These are phyloP conservation scores for Drosophila tropicalis DNA, from an alignment of 1,140 invertebrate species.

Conservation along the genomic window DNA sequence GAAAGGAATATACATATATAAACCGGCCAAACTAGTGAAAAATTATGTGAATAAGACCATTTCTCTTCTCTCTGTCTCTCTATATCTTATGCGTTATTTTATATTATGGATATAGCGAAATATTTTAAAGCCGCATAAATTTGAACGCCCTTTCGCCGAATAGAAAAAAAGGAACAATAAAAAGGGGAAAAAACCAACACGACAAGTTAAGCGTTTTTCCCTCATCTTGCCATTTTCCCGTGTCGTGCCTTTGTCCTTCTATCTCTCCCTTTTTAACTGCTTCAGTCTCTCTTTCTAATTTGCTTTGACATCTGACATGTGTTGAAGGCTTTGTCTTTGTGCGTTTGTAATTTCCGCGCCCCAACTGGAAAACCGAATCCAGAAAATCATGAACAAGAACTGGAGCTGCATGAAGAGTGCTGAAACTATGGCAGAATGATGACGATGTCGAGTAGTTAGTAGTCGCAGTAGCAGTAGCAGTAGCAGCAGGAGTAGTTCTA, in stretches of 20 bases:
- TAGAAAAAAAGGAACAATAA: not conserved
- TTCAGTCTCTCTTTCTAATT: conserved; percentile 58
- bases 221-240: not conserved
- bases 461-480: no score
- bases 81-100: conserved; percentile 1
- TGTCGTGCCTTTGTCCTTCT: not conserved
- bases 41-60: conserved; percentile 50
- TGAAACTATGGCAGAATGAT: conserved; percentile 23
- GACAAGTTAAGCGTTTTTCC: conserved; percentile 43
- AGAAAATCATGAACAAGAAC: conserved; percentile 49
- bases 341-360: conserved; percentile 50
- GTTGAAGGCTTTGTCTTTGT: conserved; percentile 72
- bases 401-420: conserved; percentile 9
- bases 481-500: no score
- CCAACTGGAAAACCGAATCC: conserved; percentile 62
- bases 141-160: not conserved
- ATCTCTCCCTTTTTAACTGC: not conserved
- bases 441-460: conserved; percentile 8
- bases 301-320: conserved; percentile 75
- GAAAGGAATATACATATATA: conserved; percentile 25
- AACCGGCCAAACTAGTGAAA: conserved; percentile 55
- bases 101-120: conserved; percentile 35
- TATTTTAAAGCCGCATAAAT: conserved; percentile 60
- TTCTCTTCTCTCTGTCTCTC: conserved; percentile 19
- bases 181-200: not conserved